A percentile compares a stretch with the other conserved stretches of the same genome.
Conservation (phyloP, 2,888 invertebrate species). For the Apotomis betuletana region DNA sequence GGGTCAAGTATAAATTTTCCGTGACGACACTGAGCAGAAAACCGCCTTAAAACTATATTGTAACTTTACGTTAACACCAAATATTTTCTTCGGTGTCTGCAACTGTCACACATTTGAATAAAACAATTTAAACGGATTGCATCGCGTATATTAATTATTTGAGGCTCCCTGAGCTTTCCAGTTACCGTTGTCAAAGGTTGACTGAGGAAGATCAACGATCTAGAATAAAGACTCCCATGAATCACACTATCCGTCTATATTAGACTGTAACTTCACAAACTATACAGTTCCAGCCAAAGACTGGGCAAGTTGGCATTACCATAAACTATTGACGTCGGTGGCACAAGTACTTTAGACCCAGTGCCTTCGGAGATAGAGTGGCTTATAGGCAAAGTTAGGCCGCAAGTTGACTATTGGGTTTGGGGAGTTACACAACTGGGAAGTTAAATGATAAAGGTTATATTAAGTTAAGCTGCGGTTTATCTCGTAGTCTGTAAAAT, state of each 20-base stretch:
- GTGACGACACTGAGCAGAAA: no score
- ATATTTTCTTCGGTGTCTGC: no score
- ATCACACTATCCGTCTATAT: not conserved
- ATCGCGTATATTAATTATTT: no score
- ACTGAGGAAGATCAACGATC: not conserved
- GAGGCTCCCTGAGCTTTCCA: no score
- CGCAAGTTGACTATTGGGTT: slow-evolving; percentile 15
- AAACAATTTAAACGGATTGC: no score
- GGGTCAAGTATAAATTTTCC: no score
- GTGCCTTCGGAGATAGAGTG: slow-evolving; percentile 11
- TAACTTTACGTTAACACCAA: no score
- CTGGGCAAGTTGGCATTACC: not conserved
- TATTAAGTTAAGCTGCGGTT: slow-evolving; percentile 7
- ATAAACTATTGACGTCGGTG: slow-evolving; percentile 18
- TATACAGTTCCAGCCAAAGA: slow-evolving; percentile 15
- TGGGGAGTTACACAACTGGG: slow-evolving; percentile 9
- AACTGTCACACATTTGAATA: no score
- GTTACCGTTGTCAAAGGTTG: not conserved
- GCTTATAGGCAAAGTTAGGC: slow-evolving; percentile 26
- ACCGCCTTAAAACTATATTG: no score
- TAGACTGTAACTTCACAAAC: not conserved
- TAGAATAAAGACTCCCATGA: not conserved
- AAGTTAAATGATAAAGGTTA: slow-evolving; percentile 7
- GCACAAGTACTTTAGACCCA: slow-evolving; percentile 21
- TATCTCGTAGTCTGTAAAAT: not conserved